Evolutionary conservation across 2,888 invertebrate species (phyloP).

Genomic region (Ametastegia equiseti): DNA sequence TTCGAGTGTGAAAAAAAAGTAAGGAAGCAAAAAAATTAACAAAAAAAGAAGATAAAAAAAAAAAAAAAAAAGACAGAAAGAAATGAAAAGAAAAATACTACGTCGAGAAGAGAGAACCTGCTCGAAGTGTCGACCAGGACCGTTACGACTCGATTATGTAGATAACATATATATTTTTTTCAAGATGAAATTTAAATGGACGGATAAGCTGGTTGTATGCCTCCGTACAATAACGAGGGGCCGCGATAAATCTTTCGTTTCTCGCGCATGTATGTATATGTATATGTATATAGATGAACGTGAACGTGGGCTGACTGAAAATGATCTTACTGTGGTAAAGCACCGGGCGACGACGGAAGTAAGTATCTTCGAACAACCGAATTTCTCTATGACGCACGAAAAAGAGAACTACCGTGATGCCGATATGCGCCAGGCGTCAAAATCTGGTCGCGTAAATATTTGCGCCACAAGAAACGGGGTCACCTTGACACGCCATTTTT

Average conservation of each 20-base stretch:
- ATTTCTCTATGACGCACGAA: constrained; percentile 40
- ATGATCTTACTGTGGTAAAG: constrained; percentile 2
- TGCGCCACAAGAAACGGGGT: constrained; percentile 37
- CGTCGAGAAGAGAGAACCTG: no score
- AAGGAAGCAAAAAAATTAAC: no score
- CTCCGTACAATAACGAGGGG: neutral
- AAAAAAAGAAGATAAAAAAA: no score
- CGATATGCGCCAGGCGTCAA: constrained; percentile 37
- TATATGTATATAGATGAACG: no score
- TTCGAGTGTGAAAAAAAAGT: neutral
- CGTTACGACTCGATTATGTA: neutral
- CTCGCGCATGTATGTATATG: no score
- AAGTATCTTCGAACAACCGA: constrained; percentile 3
- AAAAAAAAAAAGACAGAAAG: no score
- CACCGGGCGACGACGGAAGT: constrained; percentile 42
- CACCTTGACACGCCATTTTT: constrained; percentile 38
- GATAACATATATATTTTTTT: constrained; percentile 1
- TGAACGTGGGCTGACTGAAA: constrained; percentile 32
- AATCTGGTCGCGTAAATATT: constrained; percentile 41
- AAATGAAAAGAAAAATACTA: no score
- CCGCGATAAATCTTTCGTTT: constrained; percentile 22
- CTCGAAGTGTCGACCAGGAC: constrained; percentile 1
- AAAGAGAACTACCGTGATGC: neutral
- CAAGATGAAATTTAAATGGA: constrained; percentile 5
- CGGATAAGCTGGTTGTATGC: neutral